Conservation (phyloP, 2,797 vertebrate species). For the Cyclura pinguis region DNA sequence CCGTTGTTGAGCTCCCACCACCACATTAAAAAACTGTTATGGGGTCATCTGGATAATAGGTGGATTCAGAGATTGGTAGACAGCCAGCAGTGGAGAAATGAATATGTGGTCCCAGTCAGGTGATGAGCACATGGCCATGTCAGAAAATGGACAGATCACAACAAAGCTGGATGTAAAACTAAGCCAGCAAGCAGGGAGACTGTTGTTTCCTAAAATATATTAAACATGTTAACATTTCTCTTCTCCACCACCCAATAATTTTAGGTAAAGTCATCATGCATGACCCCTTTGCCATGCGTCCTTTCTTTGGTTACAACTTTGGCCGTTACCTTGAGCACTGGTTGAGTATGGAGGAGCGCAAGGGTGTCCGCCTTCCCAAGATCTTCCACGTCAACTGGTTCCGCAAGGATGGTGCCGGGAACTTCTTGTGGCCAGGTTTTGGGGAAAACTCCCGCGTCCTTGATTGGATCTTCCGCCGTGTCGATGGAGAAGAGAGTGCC, state of each 20-base stretch:
- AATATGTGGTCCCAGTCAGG: no score
- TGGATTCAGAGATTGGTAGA: no score
- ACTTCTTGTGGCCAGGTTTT: conserved; percentile 95
- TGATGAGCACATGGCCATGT: not conserved
- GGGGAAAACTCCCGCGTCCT: conserved; percentile 91
- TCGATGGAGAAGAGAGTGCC: conserved; percentile 82
- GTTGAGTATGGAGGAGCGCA: conserved; percentile 88
- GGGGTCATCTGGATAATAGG: no score
- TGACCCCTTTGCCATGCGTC: conserved; percentile 95
- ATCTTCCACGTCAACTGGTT: conserved; percentile 98
- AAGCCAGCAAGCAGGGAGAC: not conserved
- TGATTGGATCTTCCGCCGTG: conserved; percentile 92
- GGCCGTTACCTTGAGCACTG: conserved; percentile 92
- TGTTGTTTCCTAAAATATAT: not conserved
- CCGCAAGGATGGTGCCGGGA: conserved; percentile 82
- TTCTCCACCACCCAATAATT: not conserved
- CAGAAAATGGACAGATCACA: not conserved
- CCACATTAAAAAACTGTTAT: no score
- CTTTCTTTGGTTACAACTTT: conserved; percentile 96
- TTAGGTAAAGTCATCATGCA: conserved; percentile 92
- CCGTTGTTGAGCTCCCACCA: no score
- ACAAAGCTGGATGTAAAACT: not conserved
- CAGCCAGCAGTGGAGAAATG: not conserved
- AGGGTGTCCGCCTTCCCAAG: conserved; percentile 84
- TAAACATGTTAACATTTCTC: no score